Evolutionary conservation across 1,140 invertebrate genomes (phyloP), one percentile per base, ranked within the genome.

Genomic region (Halesus radiatus): DNA sequence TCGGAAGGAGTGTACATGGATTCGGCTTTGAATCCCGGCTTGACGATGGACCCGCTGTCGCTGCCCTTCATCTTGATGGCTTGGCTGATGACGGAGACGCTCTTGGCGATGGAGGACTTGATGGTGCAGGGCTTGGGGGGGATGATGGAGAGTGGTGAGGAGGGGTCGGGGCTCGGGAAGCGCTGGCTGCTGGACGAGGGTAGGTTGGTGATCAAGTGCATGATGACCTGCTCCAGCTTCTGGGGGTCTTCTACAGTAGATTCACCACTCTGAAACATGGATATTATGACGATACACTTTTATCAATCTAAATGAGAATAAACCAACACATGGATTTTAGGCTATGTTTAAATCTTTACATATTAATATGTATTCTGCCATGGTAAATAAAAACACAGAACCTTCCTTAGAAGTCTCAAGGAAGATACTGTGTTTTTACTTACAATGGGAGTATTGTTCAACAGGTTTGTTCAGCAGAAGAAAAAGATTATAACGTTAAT

Each of bases 181-280:
- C 22, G 70, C 10, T 76, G 79, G 22, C 81, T 80, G 0, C 72
- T 73, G 1, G 87, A 86, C 0, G 90, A 89, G 5, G 92, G 91
- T 23, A 94, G 84, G 82, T 94, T 92, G 50, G 92, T 92, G 62
- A 95, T 92, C n/a, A 95, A 85, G 72, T 93, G 89, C 4, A 92
- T 88, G 18, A 95, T 92, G 0, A 92, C 93, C 77, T 91, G 89
- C 81, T 95, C 92, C 5, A 95, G 83, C 77, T 93, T 87, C 3
- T 88, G 85, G 0, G 93, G 92, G 87, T 95, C 93, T 84, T 94
- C 93, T 0, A 93, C 90, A 13, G 84, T 87, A 26, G 86, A 85
- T 76, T 85, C 85, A 15, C 53, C 70, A 22, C 18, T 64, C 80
- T 84, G 70, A 70, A 82, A 84, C 68, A 50, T 70, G 16, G 26